Evolutionary conservation across 2,113 vertebrate species (phyloP), one percentile per base, ranked within the genome.

Genomic region (Pachypanchax playfairii): DNA sequence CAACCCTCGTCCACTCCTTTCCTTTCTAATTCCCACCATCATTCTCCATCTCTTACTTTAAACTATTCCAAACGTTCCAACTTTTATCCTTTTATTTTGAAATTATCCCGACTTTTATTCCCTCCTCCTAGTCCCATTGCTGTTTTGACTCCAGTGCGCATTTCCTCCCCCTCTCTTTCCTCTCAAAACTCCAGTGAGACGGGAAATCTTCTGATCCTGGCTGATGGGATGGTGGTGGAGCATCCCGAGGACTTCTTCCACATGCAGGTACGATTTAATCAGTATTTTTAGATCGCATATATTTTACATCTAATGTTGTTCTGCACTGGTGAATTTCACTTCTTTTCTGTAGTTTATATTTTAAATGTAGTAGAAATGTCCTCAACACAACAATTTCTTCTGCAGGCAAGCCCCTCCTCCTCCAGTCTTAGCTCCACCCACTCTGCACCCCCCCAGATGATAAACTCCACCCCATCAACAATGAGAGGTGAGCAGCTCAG

Each of bases 381-480:
- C 28, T 2, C 0, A 26, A 15, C 33, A 18, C 4, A 21, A 17
- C 29, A 8, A n/a, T 26, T 55, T 5, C 52, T 2, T 0, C 35
- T 92, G 77, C 91, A 99, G 94, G 94, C 96, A 54, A 98, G 96
- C 87, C 96, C 95, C 79, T 98, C 96, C 83, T 96, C 96, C 54
- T 97, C 96, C 77, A 99, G 96, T 84, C 89, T 99, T 71, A 98
- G 96, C 86, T 98, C 96, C 73, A 98, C 96, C 64, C 96, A 98
- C 87, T 98, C 97, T 0, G 96, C 95, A 0, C 96, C 97, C 0
- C 95, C 95, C 44, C 97, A 99, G 92, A 95, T 98, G 93, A 94
- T 96, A 43, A 94, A 94, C 87, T 97, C 96, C 71, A 92, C 94
- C 78, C 95, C 95, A 39, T 91, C 94, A 31, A 94, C 95, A 49